Base-by-base conservation (phyloP, 2,888 invertebrate species). In the Lasiommata megera region DNA sequence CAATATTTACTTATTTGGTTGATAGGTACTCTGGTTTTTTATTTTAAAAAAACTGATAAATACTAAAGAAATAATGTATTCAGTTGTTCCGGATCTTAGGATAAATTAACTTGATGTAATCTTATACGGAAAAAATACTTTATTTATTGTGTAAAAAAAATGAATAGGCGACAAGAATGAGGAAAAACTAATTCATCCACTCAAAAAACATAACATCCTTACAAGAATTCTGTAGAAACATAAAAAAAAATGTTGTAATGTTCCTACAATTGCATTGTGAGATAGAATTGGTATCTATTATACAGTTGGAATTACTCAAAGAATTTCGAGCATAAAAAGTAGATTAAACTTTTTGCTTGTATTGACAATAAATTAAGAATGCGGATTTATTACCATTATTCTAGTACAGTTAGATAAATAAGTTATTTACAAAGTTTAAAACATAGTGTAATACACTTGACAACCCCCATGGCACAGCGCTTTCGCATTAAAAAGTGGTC, bases 341-440 rank as follows among this genome's bases (percentile, higher is more conserved):
- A 53, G 53, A 53, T 53, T 53, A 43, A 11, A 43, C 12, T 53
- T 53, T 53, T 53, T 53, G 36, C 16, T 23, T 18, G 8, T 36
- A 12, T 34, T 1, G 34, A 34, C 11, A 53, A 53, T 43, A 40
- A 17, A 8, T 18, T 36, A 14, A 6, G 53, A 44, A 36, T 34
- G 34, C n/a, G 34, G 36, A 12, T 46, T 16, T 34, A 36, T 23
- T 23, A 34, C 12, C 23, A 36, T 53, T 36, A 34, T 53, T 8
- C 36, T 41, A 31, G 29, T 41, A 52, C 31, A 38, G 40, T 17
- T 31, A 50, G 23, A 18, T 38, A 50, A 23, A 5, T 23, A 23
- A 2, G 5, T 23, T 3, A 28, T 11, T n/a, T 41, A n/a, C n/a
- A n/a, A n/a, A n/a, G n/a, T n/a, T n/a, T n/a, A n/a, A n/a, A n/a